phyloP scores from a whole-genome alignment of 2,113 vertebrate species.

The Platysternon megacephalum region DNA sequence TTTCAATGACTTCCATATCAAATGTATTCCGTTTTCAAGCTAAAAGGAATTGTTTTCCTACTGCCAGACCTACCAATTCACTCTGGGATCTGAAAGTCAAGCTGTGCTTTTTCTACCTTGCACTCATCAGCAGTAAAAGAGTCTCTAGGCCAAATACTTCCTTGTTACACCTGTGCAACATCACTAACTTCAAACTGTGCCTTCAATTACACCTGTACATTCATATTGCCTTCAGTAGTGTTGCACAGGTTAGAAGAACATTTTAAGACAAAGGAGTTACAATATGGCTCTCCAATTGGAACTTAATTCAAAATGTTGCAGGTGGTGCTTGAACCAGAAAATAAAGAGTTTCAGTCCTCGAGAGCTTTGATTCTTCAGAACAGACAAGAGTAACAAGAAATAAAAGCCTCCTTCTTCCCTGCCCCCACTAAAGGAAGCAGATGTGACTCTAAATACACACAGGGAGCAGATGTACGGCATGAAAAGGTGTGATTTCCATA shows the following conservation, averaged over 20 bases:
- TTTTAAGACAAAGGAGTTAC: neutral
- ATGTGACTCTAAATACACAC: neutral
- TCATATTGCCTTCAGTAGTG: neutral
- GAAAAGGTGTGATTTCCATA: neutral
- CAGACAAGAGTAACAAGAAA: neutral
- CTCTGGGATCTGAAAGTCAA: neutral
- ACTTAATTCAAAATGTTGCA: neutral
- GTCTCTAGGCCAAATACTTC: neutral
- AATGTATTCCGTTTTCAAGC: neutral
- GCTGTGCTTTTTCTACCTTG: neutral
- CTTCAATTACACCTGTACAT: neutral
- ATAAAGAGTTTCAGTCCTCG: rapidly evolving
- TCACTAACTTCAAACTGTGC: neutral
- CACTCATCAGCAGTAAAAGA: neutral
- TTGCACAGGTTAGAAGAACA: neutral
- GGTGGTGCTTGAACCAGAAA: neutral
- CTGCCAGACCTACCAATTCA: neutral
- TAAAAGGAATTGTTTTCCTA: neutral
- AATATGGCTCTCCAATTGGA: neutral
- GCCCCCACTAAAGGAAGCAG: neutral
- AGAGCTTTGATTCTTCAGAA: neutral
- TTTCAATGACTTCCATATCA: neutral
- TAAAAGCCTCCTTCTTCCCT: neutral
- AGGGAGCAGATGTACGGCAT: neutral
- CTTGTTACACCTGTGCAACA: neutral